Percentiles rank a stretch among this genome's conserved stretches.
These are phyloP conservation scores for Sebastes jordani DNA, from an alignment of 2,797 vertebrate species.

Conservation along the genomic window DNA sequence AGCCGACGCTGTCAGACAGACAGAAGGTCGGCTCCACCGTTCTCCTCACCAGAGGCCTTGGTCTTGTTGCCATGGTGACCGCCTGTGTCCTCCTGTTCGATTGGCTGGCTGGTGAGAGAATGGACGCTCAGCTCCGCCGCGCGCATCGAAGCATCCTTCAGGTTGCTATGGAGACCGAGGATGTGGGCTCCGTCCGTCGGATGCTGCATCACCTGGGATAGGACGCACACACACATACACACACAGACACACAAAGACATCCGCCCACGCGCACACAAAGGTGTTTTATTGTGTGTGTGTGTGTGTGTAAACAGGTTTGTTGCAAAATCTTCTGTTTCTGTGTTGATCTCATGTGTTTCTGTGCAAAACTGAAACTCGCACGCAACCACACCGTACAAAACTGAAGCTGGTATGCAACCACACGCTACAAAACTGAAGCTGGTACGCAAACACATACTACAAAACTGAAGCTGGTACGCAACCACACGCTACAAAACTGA, in stretches of 20 bases:
- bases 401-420: too few species aligned
- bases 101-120: conserved; percentile 75
- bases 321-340: too few species aligned
- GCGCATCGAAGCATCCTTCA: conserved; percentile 62
- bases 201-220: conserved; percentile 75
- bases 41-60: conserved; percentile 64
- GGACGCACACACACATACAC: background rate
- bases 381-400: too few species aligned
- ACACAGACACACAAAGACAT: background rate
- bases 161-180: conserved; percentile 75
- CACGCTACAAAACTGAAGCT: too few species aligned
- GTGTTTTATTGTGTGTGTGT: too few species aligned
- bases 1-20: too few species aligned
- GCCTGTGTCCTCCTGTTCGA: conserved; percentile 68
- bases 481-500: too few species aligned
- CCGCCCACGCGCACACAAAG: background rate
- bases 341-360: too few species aligned
- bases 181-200: conserved; percentile 66
- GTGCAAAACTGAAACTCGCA: too few species aligned
- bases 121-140: conserved; percentile 71
- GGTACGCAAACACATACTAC: too few species aligned
- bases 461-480: too few species aligned
- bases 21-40: background rate
- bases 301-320: too few species aligned
- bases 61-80: conserved; percentile 63